These are phyloP conservation scores for Lasioglossum lativentre DNA, from an alignment of 2,888 invertebrate genomes.

Conservation along the genomic window DNA sequence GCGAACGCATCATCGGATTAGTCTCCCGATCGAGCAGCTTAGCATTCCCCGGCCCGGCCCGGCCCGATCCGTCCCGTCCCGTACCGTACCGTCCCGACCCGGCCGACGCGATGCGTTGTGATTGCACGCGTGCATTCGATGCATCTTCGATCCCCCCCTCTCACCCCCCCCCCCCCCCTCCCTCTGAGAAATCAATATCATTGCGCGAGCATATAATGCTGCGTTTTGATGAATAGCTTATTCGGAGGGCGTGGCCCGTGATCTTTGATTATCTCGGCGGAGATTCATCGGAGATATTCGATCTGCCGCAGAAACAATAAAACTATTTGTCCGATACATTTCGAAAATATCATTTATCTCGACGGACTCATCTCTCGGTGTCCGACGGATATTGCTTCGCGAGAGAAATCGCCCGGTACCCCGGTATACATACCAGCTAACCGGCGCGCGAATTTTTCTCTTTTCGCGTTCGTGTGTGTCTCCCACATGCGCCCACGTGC, in stretches of 20 bases:
- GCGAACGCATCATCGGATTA: constrained; percentile 15
- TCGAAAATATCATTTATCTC: not conserved
- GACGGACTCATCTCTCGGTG: not conserved
- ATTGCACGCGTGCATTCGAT: constrained; percentile 27
- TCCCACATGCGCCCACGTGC: not conserved
- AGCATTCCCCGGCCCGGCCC: not conserved
- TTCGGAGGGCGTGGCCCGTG: constrained; percentile 33
- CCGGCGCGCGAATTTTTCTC: not conserved
- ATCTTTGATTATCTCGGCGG: constrained; percentile 63
- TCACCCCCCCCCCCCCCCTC: not conserved
- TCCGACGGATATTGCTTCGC: not conserved
- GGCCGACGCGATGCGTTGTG: constrained; percentile 11
- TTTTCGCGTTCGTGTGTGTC: not conserved
- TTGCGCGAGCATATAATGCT: constrained; percentile 47
- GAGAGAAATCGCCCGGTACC: not conserved
- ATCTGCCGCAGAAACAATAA: not conserved
- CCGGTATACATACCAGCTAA: no score
- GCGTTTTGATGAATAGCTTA: constrained; percentile 56
- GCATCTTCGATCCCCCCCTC: constrained; percentile 32
- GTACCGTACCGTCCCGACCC: no score
- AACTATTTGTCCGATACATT: not conserved
- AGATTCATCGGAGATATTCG: constrained; percentile 25
- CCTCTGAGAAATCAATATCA: constrained; percentile 54
- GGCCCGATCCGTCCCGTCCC: no score
- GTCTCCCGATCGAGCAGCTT: constrained; percentile 9